Percentiles rank a stretch among this genome's conserved stretches.
Conservation (phyloP, 2,797 vertebrate species). For the Phoxinus dragarum region DNA sequence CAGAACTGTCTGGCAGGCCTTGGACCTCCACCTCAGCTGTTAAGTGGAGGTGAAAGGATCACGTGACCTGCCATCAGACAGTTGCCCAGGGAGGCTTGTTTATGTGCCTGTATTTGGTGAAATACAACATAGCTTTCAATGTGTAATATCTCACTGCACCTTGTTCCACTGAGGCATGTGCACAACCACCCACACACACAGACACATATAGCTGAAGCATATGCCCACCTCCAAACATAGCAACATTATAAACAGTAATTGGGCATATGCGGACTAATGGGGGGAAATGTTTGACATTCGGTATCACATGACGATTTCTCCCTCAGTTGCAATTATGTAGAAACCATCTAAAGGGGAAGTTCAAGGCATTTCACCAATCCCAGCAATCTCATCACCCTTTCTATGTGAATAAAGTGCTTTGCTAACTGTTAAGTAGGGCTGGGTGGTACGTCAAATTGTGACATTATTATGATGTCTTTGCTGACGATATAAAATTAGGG, state of each 20-base stretch:
- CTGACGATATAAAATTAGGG: neutral
- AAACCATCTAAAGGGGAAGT: slow-evolving; percentile 20
- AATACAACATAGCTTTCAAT: slow-evolving; percentile 64
- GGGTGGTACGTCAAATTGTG: neutral
- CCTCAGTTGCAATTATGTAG: slow-evolving; percentile 31
- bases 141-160: slow-evolving; percentile 61
- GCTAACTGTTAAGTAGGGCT: neutral
- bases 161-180: slow-evolving; percentile 54
- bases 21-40: slow-evolving; percentile 67
- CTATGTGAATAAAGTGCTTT: neutral
- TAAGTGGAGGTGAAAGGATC: slow-evolving; percentile 63
- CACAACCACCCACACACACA: slow-evolving; percentile 58
- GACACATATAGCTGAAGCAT: slow-evolving; percentile 51
- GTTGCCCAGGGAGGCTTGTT: slow-evolving; percentile 61
- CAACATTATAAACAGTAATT: slow-evolving; percentile 61
- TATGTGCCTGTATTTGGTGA: slow-evolving; percentile 62
- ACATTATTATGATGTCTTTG: neutral
- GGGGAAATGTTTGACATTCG: slow-evolving; percentile 57
- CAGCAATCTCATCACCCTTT: neutral
- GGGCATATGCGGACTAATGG: slow-evolving; percentile 60
- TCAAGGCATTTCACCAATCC: slow-evolving; percentile 31
- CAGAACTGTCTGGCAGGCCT: slow-evolving; percentile 68
- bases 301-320: slow-evolving; percentile 29
- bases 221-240: slow-evolving; percentile 64
- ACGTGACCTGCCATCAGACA: slow-evolving; percentile 65